Evolutionary conservation across 2,113 vertebrate genomes (phyloP), one percentile per base, ranked within the genome.

Genomic region (Aegypius monachus): DNA sequence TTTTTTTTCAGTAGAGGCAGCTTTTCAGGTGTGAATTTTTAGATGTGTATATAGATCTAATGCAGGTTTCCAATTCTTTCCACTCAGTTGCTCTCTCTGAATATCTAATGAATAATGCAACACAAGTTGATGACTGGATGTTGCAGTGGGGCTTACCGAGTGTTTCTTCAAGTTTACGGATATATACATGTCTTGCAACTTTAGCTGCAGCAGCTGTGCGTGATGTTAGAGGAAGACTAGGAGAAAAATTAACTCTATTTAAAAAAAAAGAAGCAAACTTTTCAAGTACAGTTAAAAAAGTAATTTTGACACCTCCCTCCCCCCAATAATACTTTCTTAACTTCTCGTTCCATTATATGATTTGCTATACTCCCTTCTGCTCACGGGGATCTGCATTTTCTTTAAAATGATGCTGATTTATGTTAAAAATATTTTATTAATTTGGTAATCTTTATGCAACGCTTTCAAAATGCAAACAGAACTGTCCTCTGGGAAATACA

Each of bases 381-480:
- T 77, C 43, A 10, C 65, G 67, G 15, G 55, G n/a, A 68, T 95
- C n/a, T 81, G 38, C 23, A 53, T 90, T 86, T 96, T 61, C 95
- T 68, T 96, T 86, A 42, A 96, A 82, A 29, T 40, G 38, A 66
- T 74, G 47, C 53, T 96, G 84, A 97, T 92, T 95, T 88, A 95
- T 92, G 42, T 77, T 95, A 83, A 92, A 95, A 96, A 94, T 88
- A 68, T n/a, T 93, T 88, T 96, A 96, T 95, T 96, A 95, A 97
- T 97, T 96, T 94, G 25, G 15, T 88, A 95, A 86, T 93, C 32
- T 91, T 96, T 94, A 90, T 81, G 56, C 50, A 95, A 90, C 55
- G 26, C 52, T 93, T 97, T 96, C 92, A 95, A 96, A 96, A 95
- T 86, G 78, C 73, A 97, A 92, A 97, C 72, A 97, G 61, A 93